Evolutionary conservation across 2,888 invertebrate species (phyloP).

Genomic region (Caenorhabditis plicata): DNA sequence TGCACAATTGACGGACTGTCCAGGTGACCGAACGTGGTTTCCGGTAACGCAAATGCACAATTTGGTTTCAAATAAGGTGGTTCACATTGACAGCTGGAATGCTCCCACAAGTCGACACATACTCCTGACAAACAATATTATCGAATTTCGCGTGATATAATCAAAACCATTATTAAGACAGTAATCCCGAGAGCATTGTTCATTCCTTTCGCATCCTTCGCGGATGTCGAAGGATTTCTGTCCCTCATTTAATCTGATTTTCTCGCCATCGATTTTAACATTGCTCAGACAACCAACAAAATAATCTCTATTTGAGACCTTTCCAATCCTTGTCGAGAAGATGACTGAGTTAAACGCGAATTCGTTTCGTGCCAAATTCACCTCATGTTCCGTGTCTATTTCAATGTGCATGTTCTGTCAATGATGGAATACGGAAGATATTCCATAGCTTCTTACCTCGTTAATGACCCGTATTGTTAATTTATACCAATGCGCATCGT

Average conservation of each 20-base stretch:
- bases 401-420: slow-evolving; percentile 18
- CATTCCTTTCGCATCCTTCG: slow-evolving; percentile 46
- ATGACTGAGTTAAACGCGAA: slow-evolving; percentile 13
- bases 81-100: slow-evolving; percentile 49
- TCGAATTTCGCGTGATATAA: not conserved
- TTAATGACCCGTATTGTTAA: slow-evolving; percentile 23
- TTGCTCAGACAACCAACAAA: slow-evolving; percentile 60
- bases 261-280: slow-evolving; percentile 36
- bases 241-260: slow-evolving; percentile 28
- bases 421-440: not conserved
- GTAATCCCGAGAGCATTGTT: slow-evolving; percentile 48
- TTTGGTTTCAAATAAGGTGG: slow-evolving; percentile 56
- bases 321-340: slow-evolving; percentile 37
- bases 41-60: slow-evolving; percentile 48
- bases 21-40: slow-evolving; percentile 58
- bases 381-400: slow-evolving; percentile 14
- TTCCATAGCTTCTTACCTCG: too few relatives aligned
- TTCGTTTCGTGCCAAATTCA: slow-evolving; percentile 3
- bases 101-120: slow-evolving; percentile 58
- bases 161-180: slow-evolving; percentile 48
- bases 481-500: slow-evolving; percentile 59
- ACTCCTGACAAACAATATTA: slow-evolving; percentile 13
- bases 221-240: slow-evolving; percentile 29
- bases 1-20: slow-evolving; percentile 34
- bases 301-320: slow-evolving; percentile 8